phyloP scores from a whole-genome alignment of 2,113 vertebrate genomes.

The Glaucidium brasilianum region DNA sequence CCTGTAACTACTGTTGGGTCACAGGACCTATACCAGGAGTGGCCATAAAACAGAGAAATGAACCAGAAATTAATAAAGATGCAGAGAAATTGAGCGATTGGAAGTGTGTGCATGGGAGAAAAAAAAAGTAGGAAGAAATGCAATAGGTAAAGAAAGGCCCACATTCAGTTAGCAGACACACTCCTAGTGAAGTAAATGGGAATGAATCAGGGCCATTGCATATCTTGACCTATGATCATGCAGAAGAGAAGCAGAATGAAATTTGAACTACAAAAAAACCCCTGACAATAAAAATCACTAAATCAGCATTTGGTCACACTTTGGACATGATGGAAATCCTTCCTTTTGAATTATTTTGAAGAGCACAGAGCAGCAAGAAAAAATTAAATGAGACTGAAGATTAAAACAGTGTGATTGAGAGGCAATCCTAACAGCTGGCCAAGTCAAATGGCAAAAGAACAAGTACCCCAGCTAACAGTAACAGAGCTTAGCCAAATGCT shows the following conservation, averaged over 20 bases:
- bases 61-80: background rate
- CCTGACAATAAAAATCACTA: background rate
- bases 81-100: background rate
- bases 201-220: background rate
- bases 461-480: background rate
- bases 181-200: background rate
- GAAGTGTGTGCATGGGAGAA: background rate
- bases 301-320: background rate
- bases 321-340: background rate
- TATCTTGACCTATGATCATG: background rate
- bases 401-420: background rate
- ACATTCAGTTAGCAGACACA: background rate
- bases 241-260: background rate
- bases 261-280: background rate
- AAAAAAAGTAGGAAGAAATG: background rate
- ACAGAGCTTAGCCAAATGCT: background rate
- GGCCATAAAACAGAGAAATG: background rate
- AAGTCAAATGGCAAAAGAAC: background rate
- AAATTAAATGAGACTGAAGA: background rate
- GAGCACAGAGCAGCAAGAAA: background rate
- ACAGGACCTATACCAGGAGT: background rate
- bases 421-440: background rate
- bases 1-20: background rate
- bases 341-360: background rate
- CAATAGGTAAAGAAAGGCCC: background rate